Evolutionary conservation across 1,140 invertebrate genomes (phyloP).

Genomic region (Apis cerana): DNA sequence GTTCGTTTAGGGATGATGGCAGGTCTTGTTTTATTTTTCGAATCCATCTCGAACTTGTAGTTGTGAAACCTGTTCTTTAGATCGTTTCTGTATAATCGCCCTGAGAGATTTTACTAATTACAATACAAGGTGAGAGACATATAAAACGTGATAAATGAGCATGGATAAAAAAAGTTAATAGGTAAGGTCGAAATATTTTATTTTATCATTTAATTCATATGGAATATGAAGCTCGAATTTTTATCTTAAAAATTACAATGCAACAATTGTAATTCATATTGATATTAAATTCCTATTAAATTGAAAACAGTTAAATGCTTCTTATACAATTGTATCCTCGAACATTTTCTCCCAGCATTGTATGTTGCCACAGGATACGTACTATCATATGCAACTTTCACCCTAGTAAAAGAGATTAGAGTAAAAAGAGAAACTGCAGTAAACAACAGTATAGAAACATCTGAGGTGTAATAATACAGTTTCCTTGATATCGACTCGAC

Average conservation of each 20-base stretch:
- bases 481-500: background rate
- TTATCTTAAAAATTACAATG: too few species aligned
- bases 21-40: background rate
- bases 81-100: too few species aligned
- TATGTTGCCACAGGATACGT: too few species aligned
- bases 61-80: too few species aligned
- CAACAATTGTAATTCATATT: too few species aligned
- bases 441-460: background rate
- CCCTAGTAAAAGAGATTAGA: conserved; percentile 6
- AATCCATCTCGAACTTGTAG: background rate
- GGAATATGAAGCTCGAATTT: too few species aligned
- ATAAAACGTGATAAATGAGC: background rate
- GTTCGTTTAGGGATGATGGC: background rate
- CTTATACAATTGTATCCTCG: too few species aligned
- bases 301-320: background rate
- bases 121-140: too few species aligned
- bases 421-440: conserved; percentile 1
- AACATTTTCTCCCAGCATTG: background rate
- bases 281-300: background rate
- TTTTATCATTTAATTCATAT: too few species aligned
- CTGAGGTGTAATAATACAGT: background rate
- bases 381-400: conserved; percentile 18
- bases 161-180: background rate
- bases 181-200: too few species aligned
- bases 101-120: too few species aligned